A percentile compares a stretch with the other conserved stretches of the same genome.
phyloP scores from a whole-genome alignment of 2,797 vertebrate species.

The Lepilemur septentrionalis region DNA sequence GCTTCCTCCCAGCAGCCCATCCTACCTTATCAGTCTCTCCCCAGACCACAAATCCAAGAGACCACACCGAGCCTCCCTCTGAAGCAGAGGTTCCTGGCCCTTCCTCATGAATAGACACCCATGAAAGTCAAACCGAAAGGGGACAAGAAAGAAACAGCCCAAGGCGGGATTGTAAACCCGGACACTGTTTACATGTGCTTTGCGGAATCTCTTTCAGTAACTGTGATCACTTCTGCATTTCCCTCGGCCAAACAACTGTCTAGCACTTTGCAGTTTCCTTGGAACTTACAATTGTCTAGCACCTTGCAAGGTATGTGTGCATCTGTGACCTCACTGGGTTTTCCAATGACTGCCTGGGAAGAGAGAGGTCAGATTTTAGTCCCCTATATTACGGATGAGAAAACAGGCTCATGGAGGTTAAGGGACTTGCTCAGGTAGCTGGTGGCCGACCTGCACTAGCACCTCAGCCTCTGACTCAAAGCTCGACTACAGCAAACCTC shows the following conservation, averaged over 20 bases:
- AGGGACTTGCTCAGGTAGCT: not conserved
- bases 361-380: not conserved
- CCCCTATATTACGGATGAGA: not conserved
- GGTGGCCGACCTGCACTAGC: not conserved
- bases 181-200: not conserved
- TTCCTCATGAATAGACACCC: not conserved
- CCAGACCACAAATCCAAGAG: not conserved
- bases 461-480: not conserved
- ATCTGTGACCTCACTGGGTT: not conserved
- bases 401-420: not conserved
- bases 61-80: not conserved
- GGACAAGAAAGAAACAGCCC: not conserved
- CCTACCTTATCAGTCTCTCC: not conserved
- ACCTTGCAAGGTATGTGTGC: not conserved
- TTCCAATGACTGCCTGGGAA: not conserved
- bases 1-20: not conserved
- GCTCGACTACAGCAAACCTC: not conserved
- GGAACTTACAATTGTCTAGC: not conserved
- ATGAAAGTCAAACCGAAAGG: not conserved
- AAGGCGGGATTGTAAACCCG: accelerated
- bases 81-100: not conserved
- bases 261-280: not conserved
- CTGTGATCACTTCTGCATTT: not conserved
- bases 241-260: not conserved
- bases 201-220: not conserved